Evolutionary conservation across 92 coral and sea anemone species (phyloP), one percentile per base, ranked within the genome.

Genomic region (Phenganax stokvisi): DNA sequence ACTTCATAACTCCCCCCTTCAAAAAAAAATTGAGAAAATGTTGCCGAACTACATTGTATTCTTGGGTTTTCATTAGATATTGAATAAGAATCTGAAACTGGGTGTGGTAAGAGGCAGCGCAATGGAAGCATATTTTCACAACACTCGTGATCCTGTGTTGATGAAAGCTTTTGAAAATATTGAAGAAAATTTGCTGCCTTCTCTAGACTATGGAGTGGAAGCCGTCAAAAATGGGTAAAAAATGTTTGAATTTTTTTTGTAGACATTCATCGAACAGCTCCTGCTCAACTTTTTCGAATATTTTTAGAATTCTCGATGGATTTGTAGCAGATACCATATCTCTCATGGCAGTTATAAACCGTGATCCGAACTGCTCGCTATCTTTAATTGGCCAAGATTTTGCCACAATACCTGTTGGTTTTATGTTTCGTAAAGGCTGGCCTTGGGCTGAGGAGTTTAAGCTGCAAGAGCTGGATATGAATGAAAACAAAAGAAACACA

Each of bases 91-190:
- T 2, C 88, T 90, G 31, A 88, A 87, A 78, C 83, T 92, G 55
- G 97, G 97, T n/a, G 82, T 90, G 51, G 87, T 76, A 5, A 72
- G 82, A 3, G 92, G 93, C 6, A 86, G 89, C 17, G 69, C 86
- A 3, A 91, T 86, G 75, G 93, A 92, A 72, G 87, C 85, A 68
- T 92, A 84, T 87, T 92, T 92, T 72, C 90, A 81, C 68, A 85
- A 84, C 71, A 89, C 90, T 81, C 85, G 69, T 44, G 89, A 88
- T 71, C 85, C 72, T 12, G 84, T 78, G 0, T 88, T 92, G 16
- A 84, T 80, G 83, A 80, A 86, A 58, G 76, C 84, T 44, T 92
- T 88, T 78, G 75, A 83, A 4, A 81, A 80, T 70, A 82, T 92
- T 12, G 82, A 85, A 57, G 82, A 88, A 10, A 80, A 92, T 65